Evolutionary conservation across 2,888 invertebrate species (phyloP), one percentile per base, ranked within the genome.

Genomic region (Cerastoderma edule): DNA sequence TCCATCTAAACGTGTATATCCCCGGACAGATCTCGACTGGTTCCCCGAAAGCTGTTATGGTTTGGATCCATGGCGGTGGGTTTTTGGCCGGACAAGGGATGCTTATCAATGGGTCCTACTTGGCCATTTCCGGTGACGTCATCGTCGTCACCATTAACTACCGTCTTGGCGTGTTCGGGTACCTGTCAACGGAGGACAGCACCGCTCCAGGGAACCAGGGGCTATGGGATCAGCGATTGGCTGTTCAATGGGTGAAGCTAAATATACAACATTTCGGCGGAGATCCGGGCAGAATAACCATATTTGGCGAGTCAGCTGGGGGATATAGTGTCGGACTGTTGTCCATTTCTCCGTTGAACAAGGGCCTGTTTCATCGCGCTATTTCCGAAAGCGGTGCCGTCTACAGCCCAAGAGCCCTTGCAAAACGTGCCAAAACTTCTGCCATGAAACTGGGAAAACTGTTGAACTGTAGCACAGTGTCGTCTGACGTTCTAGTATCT

Each of bases 351-450:
- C 78, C 82, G 0, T 32, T 27, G 35, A 85, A 83, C 33, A 74
- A 64, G 30, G 84, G 81, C 0, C 63, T 85, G 5, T 86, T 87
- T 50, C 82, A 84, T 13, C 56, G 86, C 33, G 84, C 79, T 8
- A 87, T 88, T 30, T 79, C 83, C 16, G 77, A 87, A 54, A 87
- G 88, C 44, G 86, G 86, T 4, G 65, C 82, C 0, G 96, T 98
- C 1, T 97, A 97, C 0, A 96, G 96, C 6, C 97, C 97, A 0
- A 50, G 76, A 28, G 81, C 81, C 13, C 56, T 85, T 22, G 73
- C 79, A 0, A 69, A 69, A 24, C 68, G 60, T n/a, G 60, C 83
- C 2, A 60, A 30, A 48, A 30, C 56, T 1, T 73, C 66, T 10
- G 78, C 82, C 8, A n/a, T 35, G 8, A 67, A 67, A 48, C 46